phyloP scores from a whole-genome alignment of 1,140 invertebrate genomes.

The Pseudoatta argentina region DNA sequence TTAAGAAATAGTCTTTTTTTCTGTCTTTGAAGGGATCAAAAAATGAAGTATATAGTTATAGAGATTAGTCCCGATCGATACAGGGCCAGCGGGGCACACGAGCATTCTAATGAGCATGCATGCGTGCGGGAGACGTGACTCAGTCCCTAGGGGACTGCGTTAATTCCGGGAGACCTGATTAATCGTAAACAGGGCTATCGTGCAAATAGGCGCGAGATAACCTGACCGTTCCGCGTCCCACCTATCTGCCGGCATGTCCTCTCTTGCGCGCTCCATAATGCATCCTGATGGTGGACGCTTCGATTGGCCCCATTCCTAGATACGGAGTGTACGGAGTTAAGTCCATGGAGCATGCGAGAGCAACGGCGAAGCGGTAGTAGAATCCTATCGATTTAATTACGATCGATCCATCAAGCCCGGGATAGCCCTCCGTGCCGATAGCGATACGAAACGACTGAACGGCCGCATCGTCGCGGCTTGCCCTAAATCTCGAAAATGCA shows the following conservation, averaged over 20 bases:
- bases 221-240: slow-evolving; percentile 72
- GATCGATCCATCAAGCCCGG: slow-evolving; percentile 72
- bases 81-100: background rate
- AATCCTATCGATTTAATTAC: slow-evolving; percentile 82
- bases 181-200: slow-evolving; percentile 85
- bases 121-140: slow-evolving; percentile 66
- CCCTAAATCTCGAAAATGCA: slow-evolving; percentile 74
- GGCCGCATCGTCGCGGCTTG: slow-evolving; percentile 62
- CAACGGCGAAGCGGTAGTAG: slow-evolving; percentile 45
- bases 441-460: slow-evolving; percentile 35
- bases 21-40: no score
- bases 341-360: slow-evolving; percentile 65
- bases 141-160: slow-evolving; percentile 77
- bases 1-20: no score
- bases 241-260: slow-evolving; percentile 78
- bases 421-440: slow-evolving; percentile 47
- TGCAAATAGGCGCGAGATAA: slow-evolving; percentile 85
- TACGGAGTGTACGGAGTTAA: slow-evolving; percentile 71
- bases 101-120: slow-evolving; percentile 64
- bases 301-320: slow-evolving; percentile 82
- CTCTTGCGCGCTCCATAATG: slow-evolving; percentile 78
- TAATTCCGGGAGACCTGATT: slow-evolving; percentile 84
- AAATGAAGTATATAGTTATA: slow-evolving; percentile 26
- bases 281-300: slow-evolving; percentile 78
- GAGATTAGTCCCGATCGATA: background rate